Conservation (phyloP, 1,140 invertebrate species). For the Lycorma delicatula region DNA sequence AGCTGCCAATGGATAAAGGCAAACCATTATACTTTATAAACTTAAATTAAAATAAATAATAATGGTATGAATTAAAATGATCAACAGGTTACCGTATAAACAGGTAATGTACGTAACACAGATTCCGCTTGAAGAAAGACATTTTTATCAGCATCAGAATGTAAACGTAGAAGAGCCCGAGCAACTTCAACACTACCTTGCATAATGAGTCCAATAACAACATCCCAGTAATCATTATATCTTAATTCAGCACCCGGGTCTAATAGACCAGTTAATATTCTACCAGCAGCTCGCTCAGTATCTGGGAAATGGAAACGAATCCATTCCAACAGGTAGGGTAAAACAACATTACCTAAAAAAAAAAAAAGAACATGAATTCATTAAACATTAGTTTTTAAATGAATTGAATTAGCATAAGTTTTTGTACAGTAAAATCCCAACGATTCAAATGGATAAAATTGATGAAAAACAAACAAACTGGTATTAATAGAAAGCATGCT, state of each 20-base stretch:
- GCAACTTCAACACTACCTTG: conserved; percentile 74
- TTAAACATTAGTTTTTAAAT: background rate
- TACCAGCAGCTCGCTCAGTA: conserved; percentile 56
- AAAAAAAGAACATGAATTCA: conserved; percentile 11
- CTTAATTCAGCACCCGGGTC: conserved; percentile 21
- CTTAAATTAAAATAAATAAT: background rate
- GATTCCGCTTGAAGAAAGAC: conserved; percentile 66
- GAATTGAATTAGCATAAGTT: background rate
- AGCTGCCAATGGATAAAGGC: too few relatives aligned
- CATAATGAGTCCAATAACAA: conserved; percentile 66
- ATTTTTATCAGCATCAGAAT: conserved; percentile 57
- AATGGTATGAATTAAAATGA: background rate
- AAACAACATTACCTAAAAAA: conserved; percentile 50
- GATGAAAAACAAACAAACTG: background rate
- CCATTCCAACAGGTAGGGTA: conserved; percentile 77
- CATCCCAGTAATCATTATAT: conserved; percentile 63
- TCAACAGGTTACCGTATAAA: conserved; percentile 56
- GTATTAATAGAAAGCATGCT: background rate
- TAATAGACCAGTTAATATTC: conserved; percentile 40
- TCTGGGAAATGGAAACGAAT: conserved; percentile 76
- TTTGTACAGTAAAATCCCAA: background rate
- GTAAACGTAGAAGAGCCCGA: conserved; percentile 60
- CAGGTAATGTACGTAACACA: conserved; percentile 71
- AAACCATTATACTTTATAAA: background rate
- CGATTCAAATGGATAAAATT: background rate